Conservation (phyloP, 2,888 invertebrate species). For the Lepeophtheirus nordmannii region DNA sequence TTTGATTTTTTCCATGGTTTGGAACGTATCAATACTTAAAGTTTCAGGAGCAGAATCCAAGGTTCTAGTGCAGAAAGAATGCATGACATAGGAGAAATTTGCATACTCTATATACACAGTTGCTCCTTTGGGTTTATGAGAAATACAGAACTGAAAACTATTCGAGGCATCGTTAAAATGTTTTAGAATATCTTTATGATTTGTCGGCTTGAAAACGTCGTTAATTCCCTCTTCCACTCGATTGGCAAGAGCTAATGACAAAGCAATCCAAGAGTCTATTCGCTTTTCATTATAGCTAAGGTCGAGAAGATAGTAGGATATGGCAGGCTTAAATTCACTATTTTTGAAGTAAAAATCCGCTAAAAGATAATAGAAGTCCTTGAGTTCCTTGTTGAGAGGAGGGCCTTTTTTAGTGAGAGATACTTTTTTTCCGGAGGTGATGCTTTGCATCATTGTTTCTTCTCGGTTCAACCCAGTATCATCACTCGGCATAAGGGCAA, state of each 20-base stretch:
- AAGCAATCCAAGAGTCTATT: conserved; percentile 81
- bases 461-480: conserved; percentile 12
- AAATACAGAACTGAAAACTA: conserved; percentile 64
- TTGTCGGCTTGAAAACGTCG: conserved; percentile 31
- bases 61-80: conserved; percentile 72
- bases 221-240: conserved; percentile 34
- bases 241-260: conserved; percentile 54
- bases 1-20: conserved; percentile 56
- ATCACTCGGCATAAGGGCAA: conserved; percentile 45
- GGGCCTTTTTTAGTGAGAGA: conserved; percentile 32
- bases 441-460: background rate
- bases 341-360: conserved; percentile 85
- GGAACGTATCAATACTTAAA: conserved; percentile 38
- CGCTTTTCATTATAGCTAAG: conserved; percentile 60
- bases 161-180: conserved; percentile 56
- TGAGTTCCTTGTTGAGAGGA: conserved; percentile 44
- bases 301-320: conserved; percentile 57
- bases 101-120: conserved; percentile 82
- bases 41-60: conserved; percentile 53
- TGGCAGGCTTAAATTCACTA: conserved; percentile 44
- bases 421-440: background rate
- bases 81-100: conserved; percentile 70
- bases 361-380: conserved; percentile 69
- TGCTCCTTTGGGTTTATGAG: conserved; percentile 54
- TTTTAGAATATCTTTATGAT: conserved; percentile 40